Base-by-base conservation (phyloP, 2,888 invertebrate genomes). In the Omphaloscelis lunosa region DNA sequence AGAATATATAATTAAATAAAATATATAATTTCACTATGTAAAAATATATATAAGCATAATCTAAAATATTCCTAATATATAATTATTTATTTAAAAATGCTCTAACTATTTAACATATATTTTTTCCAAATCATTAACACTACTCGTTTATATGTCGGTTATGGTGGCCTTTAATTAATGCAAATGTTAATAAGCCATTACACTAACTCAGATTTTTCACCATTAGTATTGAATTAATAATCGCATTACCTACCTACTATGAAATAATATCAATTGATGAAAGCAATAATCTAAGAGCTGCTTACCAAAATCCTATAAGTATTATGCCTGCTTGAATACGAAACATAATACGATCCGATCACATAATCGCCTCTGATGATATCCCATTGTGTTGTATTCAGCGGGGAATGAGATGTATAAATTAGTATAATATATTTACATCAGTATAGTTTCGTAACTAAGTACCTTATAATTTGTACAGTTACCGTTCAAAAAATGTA, bases 301-400 rank as follows among this genome's bases (percentile, higher is more conserved):
- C 39, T 63, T 59, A 77, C 15, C 29, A 1, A 51, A 59, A 67
- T 58, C 71, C 59, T 23, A 2, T 41, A 41, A 41, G 41, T 62
- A 72, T 61, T 51, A 72, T 17, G 11, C 27, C 45, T 67, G 51
- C 58, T 69, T 59, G 61, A 66, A 66, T 58, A 45, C 68, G 27
- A 20, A 29, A 65, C 51, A 66, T 80, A 80, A 79, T 77, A 75
- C 63, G 45, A 39, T 83, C 77, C 45, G 69, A 80, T 88, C 65
- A 66, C 68, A 58, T 88, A 88, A 86, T 83, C 86, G 59, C 65
- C 75, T 72, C 53, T 72, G 58, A 79, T 86, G 83, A 69, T 77
- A 79, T 74, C 41, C 77, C 11, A 75, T 83, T 86, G 80, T 88
- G 17, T 83, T 63, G 71, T 80, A 83, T 83, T 77, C 88, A 23